phyloP scores from a whole-genome alignment of 1,140 invertebrate species.

The Scaptodrosophila lebanonensis region DNA sequence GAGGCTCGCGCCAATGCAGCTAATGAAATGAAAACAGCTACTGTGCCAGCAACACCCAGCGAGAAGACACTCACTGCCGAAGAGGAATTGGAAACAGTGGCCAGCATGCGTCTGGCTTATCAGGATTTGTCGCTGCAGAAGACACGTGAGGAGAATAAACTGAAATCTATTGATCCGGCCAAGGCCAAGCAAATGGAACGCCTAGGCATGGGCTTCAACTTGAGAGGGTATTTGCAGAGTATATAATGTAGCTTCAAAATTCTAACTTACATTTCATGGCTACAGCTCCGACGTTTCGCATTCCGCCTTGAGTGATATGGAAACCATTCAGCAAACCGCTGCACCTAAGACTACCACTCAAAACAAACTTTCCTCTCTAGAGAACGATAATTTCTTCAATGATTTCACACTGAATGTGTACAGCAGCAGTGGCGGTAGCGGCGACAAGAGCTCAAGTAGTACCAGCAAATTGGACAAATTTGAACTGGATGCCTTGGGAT shows the following conservation, averaged over 20 bases:
- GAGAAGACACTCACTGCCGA: conserved; percentile 73
- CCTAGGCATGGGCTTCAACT: conserved; percentile 88
- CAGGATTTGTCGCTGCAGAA: conserved; percentile 89
- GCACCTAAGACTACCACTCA: conserved; percentile 60
- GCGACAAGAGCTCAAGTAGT: conserved; percentile 33
- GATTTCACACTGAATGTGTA: conserved; percentile 72
- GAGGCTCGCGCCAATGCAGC: conserved; percentile 91
- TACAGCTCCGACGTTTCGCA: conserved; percentile 86
- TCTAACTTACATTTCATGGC: conserved; percentile 2
- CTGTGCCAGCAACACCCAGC: conserved; percentile 53
- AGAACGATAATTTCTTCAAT: conserved; percentile 75
- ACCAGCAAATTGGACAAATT: conserved; percentile 62
- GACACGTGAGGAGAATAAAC: conserved; percentile 87
- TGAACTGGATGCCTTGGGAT: conserved; percentile 70
- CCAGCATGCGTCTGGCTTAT: conserved; percentile 92
- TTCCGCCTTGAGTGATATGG: conserved; percentile 95
- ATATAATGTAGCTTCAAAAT: too few species aligned
- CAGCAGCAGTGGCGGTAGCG: conserved; percentile 30
- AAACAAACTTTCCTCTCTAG: conserved; percentile 38
- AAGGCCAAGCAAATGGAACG: conserved; percentile 94
- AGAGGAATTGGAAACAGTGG: conserved; percentile 80
- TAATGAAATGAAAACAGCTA: conserved; percentile 82
- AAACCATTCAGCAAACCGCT: conserved; percentile 88
- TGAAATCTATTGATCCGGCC: conserved; percentile 87
- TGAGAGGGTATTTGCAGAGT: conserved; percentile 56